Evolutionary conservation across 2,113 vertebrate species (phyloP).

Genomic region (Lamprologus lemairii): DNA sequence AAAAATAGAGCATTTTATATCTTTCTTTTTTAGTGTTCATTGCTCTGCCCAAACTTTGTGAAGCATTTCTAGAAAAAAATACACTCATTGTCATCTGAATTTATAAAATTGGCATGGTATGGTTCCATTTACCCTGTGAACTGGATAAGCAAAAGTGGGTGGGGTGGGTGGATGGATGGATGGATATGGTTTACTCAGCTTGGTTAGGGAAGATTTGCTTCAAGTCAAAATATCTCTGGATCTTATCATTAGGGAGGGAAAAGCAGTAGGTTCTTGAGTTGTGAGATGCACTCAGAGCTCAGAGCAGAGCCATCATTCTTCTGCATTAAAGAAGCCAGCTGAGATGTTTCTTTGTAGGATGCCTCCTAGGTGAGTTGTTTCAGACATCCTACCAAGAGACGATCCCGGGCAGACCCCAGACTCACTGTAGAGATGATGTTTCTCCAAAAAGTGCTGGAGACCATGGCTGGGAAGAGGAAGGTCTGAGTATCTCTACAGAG

Average conservation of each 20-base stretch:
- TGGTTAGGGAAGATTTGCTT: not conserved
- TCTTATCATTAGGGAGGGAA: not conserved
- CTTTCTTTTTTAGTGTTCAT: not conserved
- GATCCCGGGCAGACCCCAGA: not conserved
- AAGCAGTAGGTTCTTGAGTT: not conserved
- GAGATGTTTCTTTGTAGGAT: not conserved
- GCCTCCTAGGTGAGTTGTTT: not conserved
- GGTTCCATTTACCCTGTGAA: not conserved
- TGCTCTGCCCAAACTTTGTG: not conserved
- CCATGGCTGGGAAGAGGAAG: not conserved
- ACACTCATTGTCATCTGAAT: not conserved
- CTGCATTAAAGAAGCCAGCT: not conserved
- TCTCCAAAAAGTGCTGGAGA: not conserved
- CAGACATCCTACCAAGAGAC: not conserved
- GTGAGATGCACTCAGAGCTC: not conserved
- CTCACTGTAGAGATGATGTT: not conserved
- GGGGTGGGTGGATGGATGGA: fast-evolving
- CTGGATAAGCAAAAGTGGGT: not conserved
- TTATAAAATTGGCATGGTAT: not conserved
- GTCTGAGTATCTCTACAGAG: not conserved
- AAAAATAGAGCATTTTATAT: not conserved
- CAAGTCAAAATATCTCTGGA: not conserved
- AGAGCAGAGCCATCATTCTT: not conserved
- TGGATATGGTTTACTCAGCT: not conserved
- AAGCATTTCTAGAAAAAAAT: not conserved